Evolutionary conservation across 2,888 invertebrate genomes (phyloP), one percentile per base, ranked within the genome.

Genomic region (Eupithecia vulgata): DNA sequence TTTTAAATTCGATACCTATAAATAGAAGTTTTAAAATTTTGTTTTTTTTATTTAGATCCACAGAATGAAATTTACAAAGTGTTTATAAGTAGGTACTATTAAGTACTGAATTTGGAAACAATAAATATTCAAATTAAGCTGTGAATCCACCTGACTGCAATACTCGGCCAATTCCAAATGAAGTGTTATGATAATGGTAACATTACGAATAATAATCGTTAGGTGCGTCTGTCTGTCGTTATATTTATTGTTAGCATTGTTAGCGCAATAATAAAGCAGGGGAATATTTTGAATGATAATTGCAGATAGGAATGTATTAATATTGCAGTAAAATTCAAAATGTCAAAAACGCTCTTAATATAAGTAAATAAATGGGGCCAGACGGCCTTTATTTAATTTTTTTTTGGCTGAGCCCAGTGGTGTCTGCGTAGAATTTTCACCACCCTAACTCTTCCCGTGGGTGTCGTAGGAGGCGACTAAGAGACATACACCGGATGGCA

Each of bases 231-330:
- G 76, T 77, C 79, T 77, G 72, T 78, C 73, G 74, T 77, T 78
- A 76, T 74, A 78, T 82, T 83, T 81, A 86, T 83, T 85, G 87
- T 87, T 90, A 90, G n/a, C n/a, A n/a, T n/a, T n/a, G n/a, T 88
- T 81, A 83, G 76, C 74, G 75, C 81, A 77, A 82, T 86, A 66
- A 73, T 68, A 70, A 48, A 15, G 57, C 42, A 48, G 37, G 35
- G 25, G 15, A 21, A 70, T 48, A 59, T 62, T 71, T 72, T 17
- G 45, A 67, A 71, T n/a, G 17, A 35, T 66, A 25, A 65, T 66
- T 71, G 59, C 64, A 59, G 34, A 45, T 52, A 45, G 64, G 30
- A 17, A 4, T 61, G 1, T 34, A 30, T 25, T 1, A 52, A 21
- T 4, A 57, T 25, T 21, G 13, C 8, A 5, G 1, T 25, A 25